phyloP scores from a whole-genome alignment of 30 jellyfish, hydroid and myxozoan species.

The Aurelia aurita complex sp. Pacific region DNA sequence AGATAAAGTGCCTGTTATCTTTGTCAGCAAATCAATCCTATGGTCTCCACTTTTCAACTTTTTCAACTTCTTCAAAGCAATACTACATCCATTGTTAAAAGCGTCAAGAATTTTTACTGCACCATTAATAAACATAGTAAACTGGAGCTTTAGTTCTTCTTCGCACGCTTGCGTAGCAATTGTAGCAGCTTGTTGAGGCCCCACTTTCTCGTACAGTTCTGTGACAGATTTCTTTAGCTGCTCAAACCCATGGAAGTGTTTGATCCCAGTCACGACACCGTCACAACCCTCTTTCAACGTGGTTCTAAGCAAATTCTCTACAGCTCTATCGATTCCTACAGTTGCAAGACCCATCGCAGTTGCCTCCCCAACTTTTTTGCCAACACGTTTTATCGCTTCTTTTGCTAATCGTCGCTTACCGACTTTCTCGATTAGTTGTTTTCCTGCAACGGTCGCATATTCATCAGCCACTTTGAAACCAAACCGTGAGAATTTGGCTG shows the following conservation, averaged over 20 bases:
- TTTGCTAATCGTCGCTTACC: constrained; percentile 2
- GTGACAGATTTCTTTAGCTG: constrained; percentile 10
- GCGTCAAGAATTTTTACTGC: constrained; percentile 3
- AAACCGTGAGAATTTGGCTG: constrained; percentile 33
- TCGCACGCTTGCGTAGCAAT: neutral
- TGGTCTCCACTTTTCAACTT: neutral
- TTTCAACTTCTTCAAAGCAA: constrained; percentile 6
- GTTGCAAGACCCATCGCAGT: constrained; percentile 23
- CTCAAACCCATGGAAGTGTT: neutral
- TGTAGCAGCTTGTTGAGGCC: neutral
- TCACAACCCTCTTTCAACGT: neutral
- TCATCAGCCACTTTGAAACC: constrained; percentile 26
- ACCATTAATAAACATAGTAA: neutral
- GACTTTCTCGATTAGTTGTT: constrained; percentile 11
- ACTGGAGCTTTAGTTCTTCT: neutral
- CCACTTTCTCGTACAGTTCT: constrained; percentile 19
- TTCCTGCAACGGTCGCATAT: constrained; percentile 6
- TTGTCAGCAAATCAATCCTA: neutral
- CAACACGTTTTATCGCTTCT: constrained; percentile 28
- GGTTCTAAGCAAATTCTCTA: constrained; percentile 11
- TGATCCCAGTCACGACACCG: neutral
- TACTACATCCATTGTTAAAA: constrained; percentile 3
- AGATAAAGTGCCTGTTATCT: neutral
- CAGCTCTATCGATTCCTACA: constrained; percentile 13
- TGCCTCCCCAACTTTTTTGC: constrained; percentile 42